Evolutionary conservation across 1,140 invertebrate genomes (phyloP).

Genomic region (Conopomorpha cramerella): DNA sequence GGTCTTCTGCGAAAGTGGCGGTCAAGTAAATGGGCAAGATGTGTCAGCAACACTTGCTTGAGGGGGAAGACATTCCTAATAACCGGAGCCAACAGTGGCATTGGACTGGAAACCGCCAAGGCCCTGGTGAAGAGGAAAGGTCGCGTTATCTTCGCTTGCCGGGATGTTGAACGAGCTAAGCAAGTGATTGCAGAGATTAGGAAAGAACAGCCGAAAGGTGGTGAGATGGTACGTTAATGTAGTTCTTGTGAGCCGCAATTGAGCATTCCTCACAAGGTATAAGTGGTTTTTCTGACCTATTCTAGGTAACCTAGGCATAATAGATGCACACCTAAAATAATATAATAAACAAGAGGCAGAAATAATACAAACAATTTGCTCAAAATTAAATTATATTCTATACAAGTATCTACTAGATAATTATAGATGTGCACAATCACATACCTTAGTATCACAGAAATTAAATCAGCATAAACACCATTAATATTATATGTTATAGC

Average conservation of each 20-base stretch:
- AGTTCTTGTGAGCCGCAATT: not conserved
- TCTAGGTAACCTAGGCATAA: constrained; percentile 5
- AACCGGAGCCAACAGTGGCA: constrained; percentile 81
- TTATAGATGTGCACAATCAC: no score
- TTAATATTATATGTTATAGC: no score
- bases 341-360: no score
- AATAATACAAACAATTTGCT: no score
- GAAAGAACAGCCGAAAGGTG: constrained; percentile 46
- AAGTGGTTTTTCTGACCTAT: no score
- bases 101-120: constrained; percentile 76
- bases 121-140: constrained; percentile 69
- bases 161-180: constrained; percentile 66
- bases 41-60: constrained; percentile 36
- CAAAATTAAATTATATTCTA: no score
- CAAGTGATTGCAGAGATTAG: constrained; percentile 67
- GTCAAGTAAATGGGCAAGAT: constrained; percentile 45
- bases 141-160: constrained; percentile 75
- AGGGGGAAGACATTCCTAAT: constrained; percentile 67
- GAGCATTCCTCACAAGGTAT: no score
- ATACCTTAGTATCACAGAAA: no score
- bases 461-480: no score
- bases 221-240: constrained; percentile 62
- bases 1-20: constrained; percentile 45
- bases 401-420: no score
- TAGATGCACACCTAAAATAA: no score